These are phyloP conservation scores for Cyprinella venusta DNA, from an alignment of 2,797 vertebrate genomes.

Conservation along the genomic window DNA sequence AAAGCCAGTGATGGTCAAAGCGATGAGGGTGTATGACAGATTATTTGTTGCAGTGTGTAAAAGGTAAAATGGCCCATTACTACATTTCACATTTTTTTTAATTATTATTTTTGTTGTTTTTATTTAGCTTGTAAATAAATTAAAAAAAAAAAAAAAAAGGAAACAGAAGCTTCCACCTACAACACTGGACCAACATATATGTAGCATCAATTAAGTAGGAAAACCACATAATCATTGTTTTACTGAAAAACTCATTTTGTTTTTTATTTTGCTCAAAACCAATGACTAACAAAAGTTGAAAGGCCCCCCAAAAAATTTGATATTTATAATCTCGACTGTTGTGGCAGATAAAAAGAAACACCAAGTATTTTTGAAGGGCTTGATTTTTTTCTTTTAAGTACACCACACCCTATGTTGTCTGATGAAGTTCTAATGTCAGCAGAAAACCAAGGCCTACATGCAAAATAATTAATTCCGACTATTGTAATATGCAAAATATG, in stretches of 20 bases:
- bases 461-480: background rate
- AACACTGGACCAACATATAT: constrained; percentile 27
- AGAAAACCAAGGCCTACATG: constrained; percentile 23
- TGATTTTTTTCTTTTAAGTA: constrained; percentile 13
- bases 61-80: constrained; percentile 1
- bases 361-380: constrained; percentile 1
- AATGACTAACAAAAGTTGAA: constrained; percentile 1
- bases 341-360: constrained; percentile 19
- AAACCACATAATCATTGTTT: background rate
- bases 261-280: background rate
- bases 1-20: constrained; percentile 8
- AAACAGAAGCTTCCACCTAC: constrained; percentile 14
- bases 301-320: background rate
- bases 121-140: background rate
- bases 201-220: constrained; percentile 22
- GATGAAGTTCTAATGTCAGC: constrained; percentile 17
- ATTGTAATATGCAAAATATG: background rate
- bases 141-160: background rate
- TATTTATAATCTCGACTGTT: background rate
- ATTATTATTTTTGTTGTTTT: background rate
- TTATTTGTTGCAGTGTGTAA: constrained; percentile 11
- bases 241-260: background rate
- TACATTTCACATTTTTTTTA: background rate
- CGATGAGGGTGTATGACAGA: background rate
- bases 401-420: constrained; percentile 31